Conservation (phyloP, 2,113 vertebrate genomes). For the Vireo altiloquus region DNA sequence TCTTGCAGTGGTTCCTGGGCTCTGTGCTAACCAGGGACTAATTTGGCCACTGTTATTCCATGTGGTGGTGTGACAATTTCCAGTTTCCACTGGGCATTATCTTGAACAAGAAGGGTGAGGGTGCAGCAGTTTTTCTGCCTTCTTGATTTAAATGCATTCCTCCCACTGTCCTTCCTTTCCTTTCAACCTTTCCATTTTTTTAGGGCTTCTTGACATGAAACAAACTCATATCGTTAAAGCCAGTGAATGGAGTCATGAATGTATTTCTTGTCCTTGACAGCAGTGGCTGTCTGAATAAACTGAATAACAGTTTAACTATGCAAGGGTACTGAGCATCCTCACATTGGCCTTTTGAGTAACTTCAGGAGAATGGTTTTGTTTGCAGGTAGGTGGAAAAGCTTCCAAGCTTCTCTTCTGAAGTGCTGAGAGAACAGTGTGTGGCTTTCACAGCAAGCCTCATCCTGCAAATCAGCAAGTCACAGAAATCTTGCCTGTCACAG, state of each 20-base stretch:
- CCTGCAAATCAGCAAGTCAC: not conserved
- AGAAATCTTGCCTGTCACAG: not conserved
- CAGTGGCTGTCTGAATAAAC: conserved; percentile 11
- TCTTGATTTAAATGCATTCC: conserved; percentile 20
- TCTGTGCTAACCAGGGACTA: not conserved
- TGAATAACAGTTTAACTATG: conserved; percentile 7
- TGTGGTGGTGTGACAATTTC: not conserved
- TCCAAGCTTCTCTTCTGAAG: not conserved
- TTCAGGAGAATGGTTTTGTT: conserved; percentile 6
- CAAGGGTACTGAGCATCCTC: not conserved
- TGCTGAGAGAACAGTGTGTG: not conserved
- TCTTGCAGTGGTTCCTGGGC: not conserved
- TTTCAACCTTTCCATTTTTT: not conserved
- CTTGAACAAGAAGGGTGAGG: not conserved
- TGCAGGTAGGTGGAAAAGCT: not conserved
- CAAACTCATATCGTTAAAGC: conserved; percentile 1
- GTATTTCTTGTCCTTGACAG: conserved; percentile 50
- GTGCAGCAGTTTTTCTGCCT: not conserved
- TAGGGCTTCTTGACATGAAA: conserved; percentile 22
- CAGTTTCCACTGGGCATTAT: not conserved
- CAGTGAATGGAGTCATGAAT: not conserved
- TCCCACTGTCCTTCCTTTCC: not conserved
- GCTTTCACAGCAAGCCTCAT: not conserved
- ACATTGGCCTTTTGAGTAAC: not conserved
- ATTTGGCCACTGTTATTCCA: not conserved